phyloP scores from a whole-genome alignment of 2,113 vertebrate species.

The Gallinago paraguaiae region DNA sequence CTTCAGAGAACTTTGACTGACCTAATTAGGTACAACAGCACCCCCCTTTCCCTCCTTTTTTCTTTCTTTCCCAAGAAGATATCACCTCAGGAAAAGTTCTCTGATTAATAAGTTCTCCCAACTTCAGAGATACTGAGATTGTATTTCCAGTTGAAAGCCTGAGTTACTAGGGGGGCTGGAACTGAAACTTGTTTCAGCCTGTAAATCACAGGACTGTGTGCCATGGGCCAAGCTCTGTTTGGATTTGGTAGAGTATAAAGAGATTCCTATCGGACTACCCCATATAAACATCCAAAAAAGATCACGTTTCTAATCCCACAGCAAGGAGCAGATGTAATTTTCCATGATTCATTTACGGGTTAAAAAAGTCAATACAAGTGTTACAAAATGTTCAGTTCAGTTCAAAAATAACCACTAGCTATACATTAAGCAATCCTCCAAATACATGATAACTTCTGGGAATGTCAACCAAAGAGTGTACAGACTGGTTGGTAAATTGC shows the following conservation, averaged over 20 bases:
- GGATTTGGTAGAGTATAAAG: conserved; percentile 27
- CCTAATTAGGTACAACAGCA: background rate
- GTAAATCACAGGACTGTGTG: conserved; percentile 33
- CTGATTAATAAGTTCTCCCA: conserved; percentile 2
- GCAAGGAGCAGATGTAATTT: conserved; percentile 57
- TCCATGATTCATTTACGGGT: background rate
- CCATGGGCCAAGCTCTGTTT: conserved; percentile 38
- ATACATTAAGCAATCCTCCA: conserved; percentile 56
- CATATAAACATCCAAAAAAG: conserved; percentile 32
- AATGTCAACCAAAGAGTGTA: conserved; percentile 28
- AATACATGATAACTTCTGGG: conserved; percentile 55
- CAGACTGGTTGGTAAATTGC: conserved; percentile 42
- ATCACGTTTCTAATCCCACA: conserved; percentile 22
- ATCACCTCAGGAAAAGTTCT: background rate
- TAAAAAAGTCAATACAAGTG: conserved; percentile 53
- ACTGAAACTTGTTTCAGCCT: conserved; percentile 42
- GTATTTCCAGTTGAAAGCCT: conserved; percentile 32
- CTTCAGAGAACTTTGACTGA: background rate
- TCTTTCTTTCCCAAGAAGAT: conserved; percentile 17
- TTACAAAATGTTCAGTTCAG: conserved; percentile 39
- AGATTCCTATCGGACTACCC: conserved; percentile 43
- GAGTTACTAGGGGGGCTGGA: conserved; percentile 28
- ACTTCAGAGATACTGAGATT: conserved; percentile 12
- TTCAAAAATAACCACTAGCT: conserved; percentile 59
- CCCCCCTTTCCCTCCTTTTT: background rate